phyloP scores from a whole-genome alignment of 2,113 vertebrate species.

The Forbesichthys papilliferus region DNA sequence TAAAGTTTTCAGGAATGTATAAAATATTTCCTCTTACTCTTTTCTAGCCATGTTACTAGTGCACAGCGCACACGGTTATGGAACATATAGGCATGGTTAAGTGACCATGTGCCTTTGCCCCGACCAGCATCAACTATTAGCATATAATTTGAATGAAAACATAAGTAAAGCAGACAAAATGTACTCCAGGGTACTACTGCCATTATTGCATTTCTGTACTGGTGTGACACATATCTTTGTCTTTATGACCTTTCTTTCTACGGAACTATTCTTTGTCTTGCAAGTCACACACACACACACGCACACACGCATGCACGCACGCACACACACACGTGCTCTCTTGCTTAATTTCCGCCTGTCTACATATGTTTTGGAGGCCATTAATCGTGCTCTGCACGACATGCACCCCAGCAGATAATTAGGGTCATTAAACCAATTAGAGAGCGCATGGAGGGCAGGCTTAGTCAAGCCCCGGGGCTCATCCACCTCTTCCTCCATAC shows the following conservation, averaged over 20 bases:
- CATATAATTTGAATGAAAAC: constrained; percentile 21
- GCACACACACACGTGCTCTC: not conserved
- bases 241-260: constrained; percentile 44
- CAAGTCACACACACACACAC: constrained; percentile 4
- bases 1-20: too few species aligned
- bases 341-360: constrained; percentile 69
- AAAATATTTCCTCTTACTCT: too few species aligned
- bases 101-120: too few species aligned
- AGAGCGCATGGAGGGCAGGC: constrained; percentile 73
- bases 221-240: constrained; percentile 45
- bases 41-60: too few species aligned
- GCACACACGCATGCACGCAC: not conserved
- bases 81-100: too few species aligned
- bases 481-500: constrained; percentile 57
- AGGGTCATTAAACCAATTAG: constrained; percentile 81
- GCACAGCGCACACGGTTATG: too few species aligned
- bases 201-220: constrained; percentile 22
- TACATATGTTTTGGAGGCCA: constrained; percentile 75
- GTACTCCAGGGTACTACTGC: not conserved
- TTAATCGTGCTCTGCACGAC: constrained; percentile 76
- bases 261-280: constrained; percentile 52
- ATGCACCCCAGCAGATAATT: constrained; percentile 81
- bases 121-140: not conserved
- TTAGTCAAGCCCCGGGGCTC: constrained; percentile 68
- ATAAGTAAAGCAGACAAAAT: constrained; percentile 3